Base-by-base conservation (phyloP, 2,888 invertebrate genomes). In the Trichogramma evanescens region DNA sequence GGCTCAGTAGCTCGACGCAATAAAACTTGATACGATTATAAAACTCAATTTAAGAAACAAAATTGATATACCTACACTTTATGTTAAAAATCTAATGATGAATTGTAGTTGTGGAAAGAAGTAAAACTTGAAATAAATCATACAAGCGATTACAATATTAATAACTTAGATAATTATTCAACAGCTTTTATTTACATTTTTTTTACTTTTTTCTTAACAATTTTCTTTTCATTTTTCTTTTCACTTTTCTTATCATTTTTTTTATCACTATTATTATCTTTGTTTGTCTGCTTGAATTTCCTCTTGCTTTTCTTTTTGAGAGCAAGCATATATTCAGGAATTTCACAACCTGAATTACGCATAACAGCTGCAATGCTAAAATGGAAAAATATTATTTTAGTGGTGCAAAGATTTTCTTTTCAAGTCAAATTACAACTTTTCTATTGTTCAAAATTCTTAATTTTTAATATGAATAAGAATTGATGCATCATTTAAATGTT, bases 301-400 rank as follows among this genome's bases (percentile, higher is more conserved):
- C 83, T 84, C 67, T 86, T 85, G 56, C 83, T 82, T 55, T 84
- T 82, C 69, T 86, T 88, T 69, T 87, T 88, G 76, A 93, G 79
- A 59, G 82, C 81, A 65, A 96, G 79, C 89, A 95, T 92, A 79
- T 93, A 98, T 26, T 91, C 88, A 0, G 97, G 96, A 0, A 98
- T 93, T 8, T 87, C 84, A 74, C 95, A 95, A 1, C 97, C 97
- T 0, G 97, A 94, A 71, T 91, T 89, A 71, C 87, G 86, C 80
- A 98, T 87, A 48, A 97, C 87, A 58, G 91, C 87, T 0, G 95
- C 95, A 76, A 98, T 94, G 71, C 94, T 93, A 74, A 55, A 76
- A 66, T 50, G 49, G 51, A 50, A 52, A 53, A 52, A 45, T 70
- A 38, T 39, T 52, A 48, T 39, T 48, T 56, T 51, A n/a, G 40